A percentile compares a stretch with the other conserved stretches of the same genome.
phyloP scores from a whole-genome alignment of 2,113 vertebrate genomes.

The Echinops telfairi region DNA sequence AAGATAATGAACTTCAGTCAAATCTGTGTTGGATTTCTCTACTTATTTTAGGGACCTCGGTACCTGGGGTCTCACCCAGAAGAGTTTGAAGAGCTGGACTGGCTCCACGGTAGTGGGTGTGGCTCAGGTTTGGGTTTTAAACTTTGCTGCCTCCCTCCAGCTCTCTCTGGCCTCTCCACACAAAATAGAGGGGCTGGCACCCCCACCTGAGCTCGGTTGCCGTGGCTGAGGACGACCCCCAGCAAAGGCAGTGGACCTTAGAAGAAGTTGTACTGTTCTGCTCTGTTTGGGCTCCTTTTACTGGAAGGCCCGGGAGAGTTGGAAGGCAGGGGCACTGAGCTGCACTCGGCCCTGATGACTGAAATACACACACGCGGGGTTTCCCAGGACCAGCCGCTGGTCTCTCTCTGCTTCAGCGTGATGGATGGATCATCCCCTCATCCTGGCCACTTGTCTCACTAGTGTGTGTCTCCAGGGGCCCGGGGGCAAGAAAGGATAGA shows the following conservation, averaged over 20 bases:
- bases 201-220: not conserved
- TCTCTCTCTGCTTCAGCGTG: conserved; percentile 20
- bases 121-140: not conserved
- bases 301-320: not conserved
- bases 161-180: not conserved
- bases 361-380: not conserved
- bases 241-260: not conserved
- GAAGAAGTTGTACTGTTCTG: not conserved
- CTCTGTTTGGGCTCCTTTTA: not conserved
- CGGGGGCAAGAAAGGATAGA: not conserved
- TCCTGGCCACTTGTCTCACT: not conserved
- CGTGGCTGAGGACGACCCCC: not conserved
- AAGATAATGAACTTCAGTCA: too few relatives aligned
- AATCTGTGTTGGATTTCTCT: too few relatives aligned
- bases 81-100: not conserved
- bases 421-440: conserved; percentile 3
- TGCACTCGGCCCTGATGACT: too few relatives aligned
- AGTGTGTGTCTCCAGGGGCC: not conserved
- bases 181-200: not conserved
- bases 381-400: not conserved
- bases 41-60: too few relatives aligned
- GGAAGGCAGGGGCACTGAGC: not conserved
- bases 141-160: rapidly evolving
- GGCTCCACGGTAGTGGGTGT: not conserved
- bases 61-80: too few relatives aligned